Conservation (phyloP, 2,888 invertebrate species). For the Argyresthia goedartella region DNA sequence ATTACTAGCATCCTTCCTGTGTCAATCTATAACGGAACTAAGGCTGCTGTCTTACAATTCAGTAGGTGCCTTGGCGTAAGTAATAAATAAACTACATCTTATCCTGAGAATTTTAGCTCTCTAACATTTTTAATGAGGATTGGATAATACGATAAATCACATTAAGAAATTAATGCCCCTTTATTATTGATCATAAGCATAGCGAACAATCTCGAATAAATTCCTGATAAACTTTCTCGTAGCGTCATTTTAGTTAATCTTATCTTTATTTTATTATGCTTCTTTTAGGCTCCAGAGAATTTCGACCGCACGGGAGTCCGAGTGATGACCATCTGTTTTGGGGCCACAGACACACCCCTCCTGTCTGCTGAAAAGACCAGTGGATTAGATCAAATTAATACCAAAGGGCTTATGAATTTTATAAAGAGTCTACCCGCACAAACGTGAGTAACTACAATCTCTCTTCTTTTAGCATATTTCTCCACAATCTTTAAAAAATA, state of each 20-base stretch:
- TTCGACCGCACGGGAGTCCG: slow-evolving; percentile 26
- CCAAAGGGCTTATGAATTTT: background rate
- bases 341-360: slow-evolving; percentile 25
- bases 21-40: slow-evolving; percentile 30
- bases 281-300: slow-evolving; percentile 7
- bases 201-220: too few relatives aligned
- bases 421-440: background rate
- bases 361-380: slow-evolving; percentile 15
- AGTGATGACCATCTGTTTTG: slow-evolving; percentile 28
- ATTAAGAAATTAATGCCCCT: too few relatives aligned
- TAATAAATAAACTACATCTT: background rate
- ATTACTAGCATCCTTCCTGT: slow-evolving; percentile 14
- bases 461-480: background rate
- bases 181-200: too few relatives aligned
- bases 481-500: too few relatives aligned
- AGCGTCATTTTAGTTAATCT: too few relatives aligned
- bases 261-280: too few relatives aligned
- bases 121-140: background rate
- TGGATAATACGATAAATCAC: too few relatives aligned
- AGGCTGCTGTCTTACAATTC: slow-evolving; percentile 27
- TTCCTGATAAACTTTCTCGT: too few relatives aligned
- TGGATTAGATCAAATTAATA: slow-evolving; percentile 16
- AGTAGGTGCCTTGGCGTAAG: slow-evolving; percentile 27
- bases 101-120: background rate
- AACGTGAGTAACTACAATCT: background rate